These are phyloP conservation scores for Romanomermis culicivorax DNA, from an alignment of 2,888 invertebrate genomes.

Conservation along the genomic window DNA sequence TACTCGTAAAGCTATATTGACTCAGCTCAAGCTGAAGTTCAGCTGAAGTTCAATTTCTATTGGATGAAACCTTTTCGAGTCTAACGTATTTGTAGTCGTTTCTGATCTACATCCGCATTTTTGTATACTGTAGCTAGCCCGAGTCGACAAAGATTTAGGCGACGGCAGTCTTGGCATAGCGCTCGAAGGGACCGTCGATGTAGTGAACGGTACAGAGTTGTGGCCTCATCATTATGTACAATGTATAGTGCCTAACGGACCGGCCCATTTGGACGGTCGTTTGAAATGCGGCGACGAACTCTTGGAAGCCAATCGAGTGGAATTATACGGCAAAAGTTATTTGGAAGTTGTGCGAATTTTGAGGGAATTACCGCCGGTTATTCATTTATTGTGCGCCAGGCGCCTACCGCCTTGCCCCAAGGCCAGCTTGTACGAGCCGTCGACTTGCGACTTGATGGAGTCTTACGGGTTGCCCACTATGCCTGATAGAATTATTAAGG, in stretches of 20 bases:
- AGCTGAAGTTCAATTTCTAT: too few species aligned
- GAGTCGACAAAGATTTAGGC: not conserved
- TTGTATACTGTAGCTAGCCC: not conserved
- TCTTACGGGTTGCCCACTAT: too few species aligned
- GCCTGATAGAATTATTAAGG: too few species aligned
- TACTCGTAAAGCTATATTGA: too few species aligned
- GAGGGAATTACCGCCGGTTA: not conserved
- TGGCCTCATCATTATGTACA: conserved; percentile 96
- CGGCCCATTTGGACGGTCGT: conserved; percentile 71
- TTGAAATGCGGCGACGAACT: conserved; percentile 85
- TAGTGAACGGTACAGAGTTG: conserved; percentile 85
- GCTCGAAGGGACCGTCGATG: conserved; percentile 83
- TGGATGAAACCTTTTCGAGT: too few species aligned
- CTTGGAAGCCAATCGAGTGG: conserved; percentile 38
- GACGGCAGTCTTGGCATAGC: conserved; percentile 1
- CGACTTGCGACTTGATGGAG: not conserved
- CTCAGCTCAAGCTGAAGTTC: too few species aligned
- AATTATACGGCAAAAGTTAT: conserved; percentile 4
- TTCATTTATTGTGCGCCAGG: not conserved
- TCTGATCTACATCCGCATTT: too few species aligned
- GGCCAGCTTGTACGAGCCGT: not conserved
- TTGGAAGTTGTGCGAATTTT: not conserved
- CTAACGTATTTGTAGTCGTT: too few species aligned
- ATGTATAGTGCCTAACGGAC: conserved; percentile 74
- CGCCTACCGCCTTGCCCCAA: not conserved